Evolutionary conservation across 2,888 invertebrate genomes (phyloP).

Genomic region (Zygothrica quintamaculata): DNA sequence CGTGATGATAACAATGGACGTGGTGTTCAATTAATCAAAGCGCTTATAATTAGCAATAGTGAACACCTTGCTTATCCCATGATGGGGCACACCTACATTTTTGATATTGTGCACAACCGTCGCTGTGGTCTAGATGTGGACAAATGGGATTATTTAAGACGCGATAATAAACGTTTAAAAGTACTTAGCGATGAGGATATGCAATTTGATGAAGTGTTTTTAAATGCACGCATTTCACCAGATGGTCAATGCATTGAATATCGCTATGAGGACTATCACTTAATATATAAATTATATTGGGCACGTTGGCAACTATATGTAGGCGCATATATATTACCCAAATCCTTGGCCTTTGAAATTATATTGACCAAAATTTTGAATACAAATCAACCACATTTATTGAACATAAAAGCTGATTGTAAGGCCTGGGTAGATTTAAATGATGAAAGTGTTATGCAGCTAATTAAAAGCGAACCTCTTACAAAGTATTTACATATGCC

Average conservation of each 20-base stretch:
- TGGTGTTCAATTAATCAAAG: slow-evolving; percentile 77
- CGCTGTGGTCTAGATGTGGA: slow-evolving; percentile 88
- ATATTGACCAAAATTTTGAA: slow-evolving; percentile 44
- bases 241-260: slow-evolving; percentile 83
- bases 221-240: slow-evolving; percentile 67
- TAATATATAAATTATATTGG: slow-evolving; percentile 85
- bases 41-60: slow-evolving; percentile 74
- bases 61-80: slow-evolving; percentile 49
- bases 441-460: slow-evolving; percentile 58
- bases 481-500: slow-evolving; percentile 37
- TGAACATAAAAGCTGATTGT: slow-evolving; percentile 18
- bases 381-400: slow-evolving; percentile 38
- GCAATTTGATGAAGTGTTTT: slow-evolving; percentile 78
- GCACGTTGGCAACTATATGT: slow-evolving; percentile 85
- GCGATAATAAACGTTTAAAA: slow-evolving; percentile 85
- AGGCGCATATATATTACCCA: slow-evolving; percentile 85
- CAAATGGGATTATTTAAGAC: slow-evolving; percentile 88
- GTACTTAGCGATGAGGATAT: slow-evolving; percentile 61
- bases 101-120: slow-evolving; percentile 86
- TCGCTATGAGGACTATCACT: slow-evolving; percentile 85
- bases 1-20: slow-evolving; percentile 61
- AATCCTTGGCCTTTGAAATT: slow-evolving; percentile 83
- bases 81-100: slow-evolving; percentile 71
- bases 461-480: slow-evolving; percentile 49
- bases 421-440: slow-evolving; percentile 51